A percentile compares a stretch with the other conserved stretches of the same genome.
phyloP scores from a whole-genome alignment of 1,140 invertebrate genomes.

The Cyclina sinensis region DNA sequence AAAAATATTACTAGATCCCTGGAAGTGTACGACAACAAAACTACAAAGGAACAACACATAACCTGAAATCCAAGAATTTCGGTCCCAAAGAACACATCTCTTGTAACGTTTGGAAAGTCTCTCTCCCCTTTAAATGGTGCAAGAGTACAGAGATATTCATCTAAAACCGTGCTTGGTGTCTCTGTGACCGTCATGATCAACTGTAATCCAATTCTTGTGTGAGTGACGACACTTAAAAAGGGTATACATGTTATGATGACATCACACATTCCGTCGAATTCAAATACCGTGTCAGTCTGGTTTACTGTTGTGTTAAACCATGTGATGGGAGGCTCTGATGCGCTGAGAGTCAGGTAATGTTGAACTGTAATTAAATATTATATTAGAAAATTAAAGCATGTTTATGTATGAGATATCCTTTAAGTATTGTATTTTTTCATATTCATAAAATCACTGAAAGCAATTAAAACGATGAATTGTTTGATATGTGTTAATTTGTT shows the following conservation, averaged over 20 bases:
- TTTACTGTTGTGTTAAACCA: constrained; percentile 46
- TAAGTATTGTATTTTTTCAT: background rate
- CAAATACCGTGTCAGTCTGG: constrained; percentile 3
- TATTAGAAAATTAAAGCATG: too few relatives aligned
- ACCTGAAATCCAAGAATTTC: constrained; percentile 44
- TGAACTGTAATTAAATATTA: constrained; percentile 35
- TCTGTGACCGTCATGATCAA: background rate
- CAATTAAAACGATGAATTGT: background rate
- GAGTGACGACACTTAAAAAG: background rate
- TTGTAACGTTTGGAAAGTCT: background rate
- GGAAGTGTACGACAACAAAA: too few relatives aligned
- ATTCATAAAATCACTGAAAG: background rate
- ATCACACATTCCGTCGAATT: constrained; percentile 46
- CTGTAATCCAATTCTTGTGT: background rate
- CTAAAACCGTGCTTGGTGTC: background rate
- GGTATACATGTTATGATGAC: constrained; percentile 30
- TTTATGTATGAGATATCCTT: too few relatives aligned
- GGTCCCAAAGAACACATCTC: constrained; percentile 43
- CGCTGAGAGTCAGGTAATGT: constrained; percentile 5
- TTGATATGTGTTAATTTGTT: background rate
- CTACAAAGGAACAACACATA: background rate
- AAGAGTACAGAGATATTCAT: background rate
- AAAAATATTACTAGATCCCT: too few relatives aligned
- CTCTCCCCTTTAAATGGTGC: background rate
- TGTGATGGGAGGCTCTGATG: constrained; percentile 29